Base-by-base conservation (phyloP, 1,140 invertebrate species). In the Matsumurasca onukii region DNA sequence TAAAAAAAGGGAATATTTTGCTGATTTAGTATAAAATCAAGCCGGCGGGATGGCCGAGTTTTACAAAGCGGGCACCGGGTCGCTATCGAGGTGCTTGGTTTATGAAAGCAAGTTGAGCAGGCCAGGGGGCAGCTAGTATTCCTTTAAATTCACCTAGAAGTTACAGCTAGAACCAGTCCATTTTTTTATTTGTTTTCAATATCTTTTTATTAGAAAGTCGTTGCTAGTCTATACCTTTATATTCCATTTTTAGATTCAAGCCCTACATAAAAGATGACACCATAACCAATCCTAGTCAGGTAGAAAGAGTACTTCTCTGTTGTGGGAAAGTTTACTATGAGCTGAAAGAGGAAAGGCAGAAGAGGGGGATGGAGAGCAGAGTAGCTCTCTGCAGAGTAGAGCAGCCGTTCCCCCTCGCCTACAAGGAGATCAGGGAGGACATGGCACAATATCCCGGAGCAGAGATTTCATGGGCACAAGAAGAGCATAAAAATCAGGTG, bases 261-360 rank as follows among this genome's bases (percentile, higher is more conserved):
- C 94, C 75, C 90, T 92, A 3, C 94, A 93, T 80, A 82, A 91
- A 49, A 94, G 94, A 81, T 75, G 86, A 90, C 74, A 88, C 91
- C 9, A 87, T 94, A 80, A 73, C 72, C n/a, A 72, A 73, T 72
- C 81, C 69, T 0, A 76, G 81, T 0, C 75, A 76, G 17, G 90
- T 94, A 0, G 86, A 88, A 75, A 89, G 90, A 77, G 70, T 93
- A 0, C 77, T 95, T 2, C 88, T 95, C 75, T 94, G 92, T 75
- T 83, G 84, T 12, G 92, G 93, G 5, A 94, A 94, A 79, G 86
- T 96, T 1, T 95, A 91, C 74, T 95, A 95, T 77, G 94, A 94
- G 55, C 79, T 97, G 45, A 75, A 84, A 12, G 86, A 88, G 49
- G 85, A 87, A 61, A 79, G 91, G 13, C 83, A 86, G 67, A 85